Base-by-base conservation (phyloP, 1,140 invertebrate species). In the Meloidogyne floridensis region DNA sequence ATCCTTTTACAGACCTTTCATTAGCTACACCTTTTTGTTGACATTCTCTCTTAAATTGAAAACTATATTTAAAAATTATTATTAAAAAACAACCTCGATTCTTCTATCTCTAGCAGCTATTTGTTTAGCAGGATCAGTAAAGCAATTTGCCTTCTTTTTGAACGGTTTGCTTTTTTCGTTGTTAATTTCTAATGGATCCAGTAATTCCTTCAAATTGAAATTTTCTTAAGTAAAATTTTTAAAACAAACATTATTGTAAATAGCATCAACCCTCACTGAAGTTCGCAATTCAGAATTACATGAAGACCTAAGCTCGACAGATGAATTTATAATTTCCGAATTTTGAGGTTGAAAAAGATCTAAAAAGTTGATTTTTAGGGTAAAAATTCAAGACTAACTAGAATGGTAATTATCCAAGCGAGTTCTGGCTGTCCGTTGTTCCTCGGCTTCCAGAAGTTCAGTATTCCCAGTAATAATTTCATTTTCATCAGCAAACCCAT, bases 21-120 rank as follows among this genome's bases (percentile, higher is more conserved):
- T 82, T 82, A 15, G 80, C n/a, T 2, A 83, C 70, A n/a, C 73
- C 80, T 13, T 80, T 80, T 18, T 32, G n/a, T 9, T 69, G 10
- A 11, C 81, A 82, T 53, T 82, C 81, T 18, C 59, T 72, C 81
- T 82, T 75, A 81, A 43, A 53, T 13, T 32, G 32, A 32, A 32
- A 32, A 32, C 32, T 32, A 1, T 32, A 32, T 11, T 32, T 32
- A 80, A 54, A 80, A 77, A 9, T 20, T 20, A 20, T 20, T 79
- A 75, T 79, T 8, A 20, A 20, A 32, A 11, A 47, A 10, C 2
- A 32, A 82, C 81, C 72, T 82, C 80, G n/a, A 82, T 82, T 13
- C 81, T 20, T 20, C 53, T 70, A 42, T 82, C 43, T 6, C 81
- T 56, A 11, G 70, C 70, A 32, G 76, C 73, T 18, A 82, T 74